These are phyloP conservation scores for Eupeodes luniger DNA, from an alignment of 2,888 invertebrate species.

Conservation along the genomic window DNA sequence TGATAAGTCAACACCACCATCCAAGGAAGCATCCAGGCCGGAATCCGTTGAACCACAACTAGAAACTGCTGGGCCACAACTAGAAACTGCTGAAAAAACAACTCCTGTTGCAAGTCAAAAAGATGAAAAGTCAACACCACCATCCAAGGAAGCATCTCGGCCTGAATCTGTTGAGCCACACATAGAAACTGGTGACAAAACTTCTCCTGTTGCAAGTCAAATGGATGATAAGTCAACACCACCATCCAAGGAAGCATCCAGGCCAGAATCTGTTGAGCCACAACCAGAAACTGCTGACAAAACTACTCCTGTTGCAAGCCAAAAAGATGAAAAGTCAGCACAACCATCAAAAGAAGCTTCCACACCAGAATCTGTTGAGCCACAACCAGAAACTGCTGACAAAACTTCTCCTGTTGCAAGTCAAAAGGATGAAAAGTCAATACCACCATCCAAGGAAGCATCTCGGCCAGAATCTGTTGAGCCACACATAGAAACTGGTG, in stretches of 20 bases:
- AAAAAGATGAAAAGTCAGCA: slow-evolving; percentile 18
- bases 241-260: too few relatives aligned
- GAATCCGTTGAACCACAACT: background rate
- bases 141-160: slow-evolving; percentile 51
- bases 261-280: too few relatives aligned
- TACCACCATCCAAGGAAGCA: slow-evolving; percentile 53
- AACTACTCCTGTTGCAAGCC: slow-evolving; percentile 41
- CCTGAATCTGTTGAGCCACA: slow-evolving; percentile 23
- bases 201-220: background rate
- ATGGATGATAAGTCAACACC: slow-evolving; percentile 25
- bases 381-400: background rate
- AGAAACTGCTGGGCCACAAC: background rate
- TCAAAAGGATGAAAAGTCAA: slow-evolving; percentile 70
- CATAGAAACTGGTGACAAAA: slow-evolving; percentile 26
- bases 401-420: slow-evolving; percentile 47
- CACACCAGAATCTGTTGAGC: slow-evolving; percentile 81
- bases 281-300: background rate
- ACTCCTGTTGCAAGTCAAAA: slow-evolving; percentile 12
- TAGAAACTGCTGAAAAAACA: slow-evolving; percentile 4
- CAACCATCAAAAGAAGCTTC: slow-evolving; percentile 69
- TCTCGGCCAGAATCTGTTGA: slow-evolving; percentile 63
- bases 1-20: background rate
- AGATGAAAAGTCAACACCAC: slow-evolving; percentile 59
- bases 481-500: background rate
- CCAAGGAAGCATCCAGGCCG: background rate